Evolutionary conservation across 2,888 invertebrate species (phyloP).

Genomic region (Encarsia formosa): DNA sequence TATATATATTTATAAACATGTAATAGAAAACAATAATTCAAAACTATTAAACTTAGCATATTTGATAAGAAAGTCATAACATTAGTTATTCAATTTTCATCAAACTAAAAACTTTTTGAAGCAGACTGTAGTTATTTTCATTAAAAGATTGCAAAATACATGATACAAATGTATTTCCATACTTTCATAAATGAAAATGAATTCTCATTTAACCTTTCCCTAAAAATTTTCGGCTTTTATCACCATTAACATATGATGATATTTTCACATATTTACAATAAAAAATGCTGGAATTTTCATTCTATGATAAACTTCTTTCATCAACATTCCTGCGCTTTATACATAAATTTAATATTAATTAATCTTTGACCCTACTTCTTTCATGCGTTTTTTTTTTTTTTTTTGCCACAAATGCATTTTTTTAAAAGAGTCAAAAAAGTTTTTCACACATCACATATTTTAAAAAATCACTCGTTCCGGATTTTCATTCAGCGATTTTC

Average conservation of each 20-base stretch:
- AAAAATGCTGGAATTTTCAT: conserved; percentile 19
- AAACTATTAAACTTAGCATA: conserved; percentile 1
- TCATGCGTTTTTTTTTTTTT: conserved; percentile 7
- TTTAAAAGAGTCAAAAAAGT: conserved; percentile 18
- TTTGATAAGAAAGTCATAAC: neutral
- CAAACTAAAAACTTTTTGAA: conserved; percentile 6
- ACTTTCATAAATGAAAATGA: conserved; percentile 20
- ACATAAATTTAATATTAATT: conserved; percentile 21
- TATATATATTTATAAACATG: neutral
- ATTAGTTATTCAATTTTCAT: neutral
- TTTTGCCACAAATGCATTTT: conserved; percentile 19
- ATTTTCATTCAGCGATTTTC: conserved; percentile 8
- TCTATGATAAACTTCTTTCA: neutral
- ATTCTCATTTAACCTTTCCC: conserved; percentile 17
- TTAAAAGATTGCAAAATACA: conserved; percentile 13
- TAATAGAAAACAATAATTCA: neutral
- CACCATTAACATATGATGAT: conserved; percentile 22
- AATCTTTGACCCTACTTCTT: conserved; percentile 15
- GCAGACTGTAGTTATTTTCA: conserved; percentile 4
- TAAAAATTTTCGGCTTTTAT: conserved; percentile 14
- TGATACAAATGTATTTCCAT: conserved; percentile 25
- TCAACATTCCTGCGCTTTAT: conserved; percentile 9
- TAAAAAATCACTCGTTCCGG: conserved; percentile 8
- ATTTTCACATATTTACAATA: conserved; percentile 25
- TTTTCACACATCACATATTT: conserved; percentile 14